Percentiles rank a stretch among this genome's conserved stretches.
phyloP scores from a whole-genome alignment of 2,888 invertebrate genomes.

The Siphonodentalium dalli region DNA sequence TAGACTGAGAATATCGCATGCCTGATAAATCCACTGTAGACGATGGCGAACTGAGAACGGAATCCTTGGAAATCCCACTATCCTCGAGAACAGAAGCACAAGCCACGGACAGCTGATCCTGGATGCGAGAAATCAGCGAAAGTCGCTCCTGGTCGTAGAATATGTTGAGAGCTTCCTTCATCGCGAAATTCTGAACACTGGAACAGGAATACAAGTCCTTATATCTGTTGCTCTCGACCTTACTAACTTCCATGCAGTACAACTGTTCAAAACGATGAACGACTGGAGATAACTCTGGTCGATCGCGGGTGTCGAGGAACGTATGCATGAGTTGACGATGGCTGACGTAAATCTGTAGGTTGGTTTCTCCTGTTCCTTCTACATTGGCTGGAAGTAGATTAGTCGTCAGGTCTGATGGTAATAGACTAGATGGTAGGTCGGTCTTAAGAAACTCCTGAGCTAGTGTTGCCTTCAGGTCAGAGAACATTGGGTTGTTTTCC shows the following conservation, averaged over 20 bases:
- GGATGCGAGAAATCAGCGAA: too few species aligned
- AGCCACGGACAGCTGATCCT: too few species aligned
- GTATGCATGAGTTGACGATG: conserved; percentile 36
- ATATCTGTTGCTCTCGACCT: conserved; percentile 40
- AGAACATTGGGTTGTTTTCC: conserved; percentile 44
- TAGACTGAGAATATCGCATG: too few species aligned
- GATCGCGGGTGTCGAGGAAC: conserved; percentile 31
- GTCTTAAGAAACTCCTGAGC: conserved; percentile 41
- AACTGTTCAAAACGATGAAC: conserved; percentile 35
- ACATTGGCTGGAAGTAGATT: too few species aligned
- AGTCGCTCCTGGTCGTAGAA: conserved; percentile 41
- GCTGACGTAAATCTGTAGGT: too few species aligned
- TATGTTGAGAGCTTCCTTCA: conserved; percentile 33
- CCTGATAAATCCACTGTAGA: too few species aligned
- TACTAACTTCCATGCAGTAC: conserved; percentile 37
- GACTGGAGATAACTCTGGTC: conserved; percentile 28
- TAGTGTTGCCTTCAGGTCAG: conserved; percentile 39
- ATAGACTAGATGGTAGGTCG: conserved; percentile 43
- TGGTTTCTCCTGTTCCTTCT: too few species aligned
- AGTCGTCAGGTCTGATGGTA: conserved; percentile 38
- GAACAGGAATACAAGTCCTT: conserved; percentile 38
- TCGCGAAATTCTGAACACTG: conserved; percentile 26
- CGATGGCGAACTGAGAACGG: too few species aligned
- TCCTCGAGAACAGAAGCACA: too few species aligned
- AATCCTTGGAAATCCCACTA: too few species aligned